A percentile compares a stretch with the other conserved stretches of the same genome.
These are phyloP conservation scores for Natator depressus DNA, from an alignment of 2,113 vertebrate genomes.

Conservation along the genomic window DNA sequence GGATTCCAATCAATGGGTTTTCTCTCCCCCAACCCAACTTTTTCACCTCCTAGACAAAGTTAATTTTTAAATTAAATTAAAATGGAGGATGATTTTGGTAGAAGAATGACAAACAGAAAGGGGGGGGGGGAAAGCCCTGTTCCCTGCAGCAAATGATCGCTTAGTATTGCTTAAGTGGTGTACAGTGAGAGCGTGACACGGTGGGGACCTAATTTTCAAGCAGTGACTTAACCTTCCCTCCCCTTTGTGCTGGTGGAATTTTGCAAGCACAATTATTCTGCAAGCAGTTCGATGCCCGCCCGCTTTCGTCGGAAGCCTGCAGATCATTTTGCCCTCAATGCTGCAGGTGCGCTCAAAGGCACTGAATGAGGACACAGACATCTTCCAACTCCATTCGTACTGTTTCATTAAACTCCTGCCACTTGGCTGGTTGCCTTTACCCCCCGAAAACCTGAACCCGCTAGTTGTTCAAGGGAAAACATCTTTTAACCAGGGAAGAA, in stretches of 20 bases:
- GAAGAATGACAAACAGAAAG: neutral
- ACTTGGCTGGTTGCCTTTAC: constrained; percentile 8
- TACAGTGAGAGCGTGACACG: neutral
- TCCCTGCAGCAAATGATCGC: neutral
- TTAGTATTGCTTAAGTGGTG: neutral
- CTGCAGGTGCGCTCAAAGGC: constrained; percentile 1
- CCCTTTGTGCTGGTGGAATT: neutral
- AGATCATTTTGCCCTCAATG: neutral
- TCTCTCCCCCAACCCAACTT: neutral
- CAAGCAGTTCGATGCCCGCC: constrained; percentile 32
- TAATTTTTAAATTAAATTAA: neutral
- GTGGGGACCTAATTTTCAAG: constrained; percentile 26
- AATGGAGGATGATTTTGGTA: neutral
- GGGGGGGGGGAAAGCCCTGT: neutral
- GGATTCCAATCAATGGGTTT: neutral
- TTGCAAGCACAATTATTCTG: constrained; percentile 33
- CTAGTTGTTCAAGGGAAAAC: neutral
- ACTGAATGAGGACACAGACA: constrained; percentile 6
- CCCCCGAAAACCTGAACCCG: neutral
- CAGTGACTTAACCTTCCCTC: constrained; percentile 7
- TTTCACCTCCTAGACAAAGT: neutral
- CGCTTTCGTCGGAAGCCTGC: neutral
- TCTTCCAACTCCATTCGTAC: neutral
- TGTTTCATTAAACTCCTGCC: neutral
- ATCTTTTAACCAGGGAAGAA: constrained; percentile 9